Evolutionary conservation across 2,888 invertebrate species (phyloP).

Genomic region (Microctonus brassicae): DNA sequence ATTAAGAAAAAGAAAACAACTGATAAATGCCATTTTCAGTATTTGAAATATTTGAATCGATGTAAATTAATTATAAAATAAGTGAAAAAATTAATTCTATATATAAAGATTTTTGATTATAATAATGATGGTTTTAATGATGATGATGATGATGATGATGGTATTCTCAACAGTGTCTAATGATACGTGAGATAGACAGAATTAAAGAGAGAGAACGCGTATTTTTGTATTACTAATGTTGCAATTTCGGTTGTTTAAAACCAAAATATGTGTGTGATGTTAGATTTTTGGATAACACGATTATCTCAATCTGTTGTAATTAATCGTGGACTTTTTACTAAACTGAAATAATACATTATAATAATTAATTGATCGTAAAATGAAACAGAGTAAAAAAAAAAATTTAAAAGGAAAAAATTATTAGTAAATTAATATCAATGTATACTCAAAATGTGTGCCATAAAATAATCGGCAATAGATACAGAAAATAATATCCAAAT

Average conservation of each 20-base stretch:
- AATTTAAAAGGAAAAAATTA: too few relatives aligned
- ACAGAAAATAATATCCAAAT: neutral
- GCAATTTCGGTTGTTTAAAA: constrained; percentile 30
- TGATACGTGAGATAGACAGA: constrained; percentile 6
- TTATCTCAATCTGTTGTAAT: neutral
- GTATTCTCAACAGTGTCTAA: constrained; percentile 12
- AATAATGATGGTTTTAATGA: neutral
- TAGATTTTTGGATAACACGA: neutral
- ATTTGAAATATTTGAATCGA: constrained; percentile 24
- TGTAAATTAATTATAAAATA: constrained; percentile 14
- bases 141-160: constrained; percentile 4
- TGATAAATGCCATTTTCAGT: constrained; percentile 29
- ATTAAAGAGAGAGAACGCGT: constrained; percentile 6
- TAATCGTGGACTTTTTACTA: constrained; percentile 2
- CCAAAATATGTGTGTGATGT: constrained; percentile 6
- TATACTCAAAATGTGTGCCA: constrained; percentile 36
- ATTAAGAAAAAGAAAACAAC: constrained; percentile 6
- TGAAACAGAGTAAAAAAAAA: neutral
- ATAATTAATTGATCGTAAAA: neutral
- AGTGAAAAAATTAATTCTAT: constrained; percentile 1
- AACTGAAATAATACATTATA: constrained; percentile 10
- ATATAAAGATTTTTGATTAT: constrained; percentile 39
- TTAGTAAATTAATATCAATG: neutral
- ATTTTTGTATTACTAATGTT: constrained; percentile 39
- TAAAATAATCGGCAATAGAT: constrained; percentile 2